Evolutionary conservation across 2,888 invertebrate genomes (phyloP).

Genomic region (Gonocerus acuteangulatus): DNA sequence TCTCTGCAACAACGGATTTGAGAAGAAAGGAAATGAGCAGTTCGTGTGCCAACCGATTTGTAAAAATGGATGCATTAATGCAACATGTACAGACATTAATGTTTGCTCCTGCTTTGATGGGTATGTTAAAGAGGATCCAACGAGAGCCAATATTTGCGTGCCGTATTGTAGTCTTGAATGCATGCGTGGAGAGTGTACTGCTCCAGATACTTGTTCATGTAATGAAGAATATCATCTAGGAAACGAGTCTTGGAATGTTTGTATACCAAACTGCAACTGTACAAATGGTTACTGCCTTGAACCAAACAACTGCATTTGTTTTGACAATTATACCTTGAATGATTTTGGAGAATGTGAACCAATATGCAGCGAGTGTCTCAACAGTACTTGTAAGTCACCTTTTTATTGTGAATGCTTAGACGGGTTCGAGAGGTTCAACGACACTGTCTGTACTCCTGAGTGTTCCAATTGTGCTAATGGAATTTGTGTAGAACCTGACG

Average conservation of each 20-base stretch:
- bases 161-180: conserved; percentile 27
- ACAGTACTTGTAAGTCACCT: conserved; percentile 19
- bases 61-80: conserved; percentile 19
- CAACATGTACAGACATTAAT: conserved; percentile 16
- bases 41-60: conserved; percentile 23
- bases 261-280: conserved; percentile 28
- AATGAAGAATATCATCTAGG: conserved; percentile 11
- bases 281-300: conserved; percentile 20
- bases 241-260: conserved; percentile 1
- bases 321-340: background rate
- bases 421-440: conserved; percentile 1
- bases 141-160: conserved; percentile 8
- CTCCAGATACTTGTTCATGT: conserved; percentile 25
- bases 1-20: conserved; percentile 23
- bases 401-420: conserved; percentile 15
- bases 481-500: background rate
- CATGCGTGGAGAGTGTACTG: conserved; percentile 23
- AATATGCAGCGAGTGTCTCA: conserved; percentile 7
- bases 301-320: conserved; percentile 25
- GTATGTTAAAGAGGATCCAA: background rate
- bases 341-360: conserved; percentile 10
- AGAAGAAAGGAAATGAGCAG: background rate
- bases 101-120: conserved; percentile 24
- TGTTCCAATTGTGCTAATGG: conserved; percentile 24
- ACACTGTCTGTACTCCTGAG: conserved; percentile 25